Conservation (phyloP, 2,113 vertebrate genomes). For the Circaetus cinerascens region DNA sequence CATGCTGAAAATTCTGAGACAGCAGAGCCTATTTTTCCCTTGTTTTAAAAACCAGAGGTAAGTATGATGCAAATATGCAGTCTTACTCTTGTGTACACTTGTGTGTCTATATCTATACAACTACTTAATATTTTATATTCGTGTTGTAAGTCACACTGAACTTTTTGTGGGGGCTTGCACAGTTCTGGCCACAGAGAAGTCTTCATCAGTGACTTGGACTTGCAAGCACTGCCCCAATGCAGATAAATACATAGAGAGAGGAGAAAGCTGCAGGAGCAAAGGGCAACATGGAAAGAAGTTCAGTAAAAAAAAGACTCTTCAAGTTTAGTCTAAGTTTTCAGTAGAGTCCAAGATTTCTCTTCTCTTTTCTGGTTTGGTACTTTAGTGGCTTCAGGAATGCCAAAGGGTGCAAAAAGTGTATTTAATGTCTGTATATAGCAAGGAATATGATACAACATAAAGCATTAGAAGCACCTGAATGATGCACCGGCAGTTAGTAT, state of each 20-base stretch:
- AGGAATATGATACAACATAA: background rate
- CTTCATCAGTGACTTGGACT: background rate
- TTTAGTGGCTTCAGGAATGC: background rate
- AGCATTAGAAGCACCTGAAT: background rate
- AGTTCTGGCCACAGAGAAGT: background rate
- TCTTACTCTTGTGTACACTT: background rate
- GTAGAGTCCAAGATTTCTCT: background rate
- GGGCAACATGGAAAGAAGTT: background rate
- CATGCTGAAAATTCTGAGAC: background rate
- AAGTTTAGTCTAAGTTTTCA: background rate
- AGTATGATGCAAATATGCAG: background rate
- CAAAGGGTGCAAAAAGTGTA: background rate
- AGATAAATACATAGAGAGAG: background rate
- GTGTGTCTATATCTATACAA: background rate
- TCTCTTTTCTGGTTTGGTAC: background rate
- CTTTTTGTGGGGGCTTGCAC: background rate
- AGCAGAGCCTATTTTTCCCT: background rate
- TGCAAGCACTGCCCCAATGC: background rate
- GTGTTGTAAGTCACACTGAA: background rate
- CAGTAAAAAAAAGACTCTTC: background rate
- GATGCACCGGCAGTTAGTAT: background rate
- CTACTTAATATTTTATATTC: background rate
- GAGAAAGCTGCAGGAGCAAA: background rate
- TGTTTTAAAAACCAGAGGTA: background rate
- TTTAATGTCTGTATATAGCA: background rate